Evolutionary conservation across 2,113 vertebrate species (phyloP), one percentile per base, ranked within the genome.

Genomic region (Eptesicus fuscus): DNA sequence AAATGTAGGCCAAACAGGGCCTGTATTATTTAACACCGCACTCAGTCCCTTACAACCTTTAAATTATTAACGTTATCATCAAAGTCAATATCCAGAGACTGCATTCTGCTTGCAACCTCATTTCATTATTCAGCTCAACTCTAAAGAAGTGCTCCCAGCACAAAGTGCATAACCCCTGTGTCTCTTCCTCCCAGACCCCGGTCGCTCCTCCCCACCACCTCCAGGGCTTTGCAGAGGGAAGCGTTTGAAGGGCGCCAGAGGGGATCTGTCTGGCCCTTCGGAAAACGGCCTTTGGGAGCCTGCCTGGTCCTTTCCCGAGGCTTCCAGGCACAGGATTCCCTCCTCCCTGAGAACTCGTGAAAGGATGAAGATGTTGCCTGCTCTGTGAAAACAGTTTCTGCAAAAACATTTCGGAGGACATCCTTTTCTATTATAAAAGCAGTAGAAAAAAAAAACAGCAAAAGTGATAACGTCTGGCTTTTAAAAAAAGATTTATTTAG

Each of bases 61-160:
- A 79, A 96, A 92, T 97, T 93, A 94, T 97, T 97, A 87, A 96
- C n/a, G 32, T 51, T 32, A 85, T 94, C 83, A 91, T 96, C 95
- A 91, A 93, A 92, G 95, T 89, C 85, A 49, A 63, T 90, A 86
- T 40, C 88, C 85, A 95, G 73, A 83, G 88, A 91, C 69, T 88
- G 47, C 13, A 51, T 83, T 92, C 40, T 85, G 25, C 82, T 91
- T 71, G 17, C 73, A 83, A 61, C 37, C 28, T 90, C 61, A 59
- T 86, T 92, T 92, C 40, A 37, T 84, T 63, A 91, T 95, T 96
- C n/a, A 95, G 23, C 22, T 86, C 42, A 61, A 70, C 56, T 88
- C 35, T 42, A 61, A 80, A 82, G 49, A 59, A 92, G 65, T 56
- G n/a, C 80, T 92, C 86, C 63, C 65, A 93, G 92, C 56, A 80